Base-by-base conservation (phyloP, 2,797 vertebrate species). In the Myotis pilosus region DNA sequence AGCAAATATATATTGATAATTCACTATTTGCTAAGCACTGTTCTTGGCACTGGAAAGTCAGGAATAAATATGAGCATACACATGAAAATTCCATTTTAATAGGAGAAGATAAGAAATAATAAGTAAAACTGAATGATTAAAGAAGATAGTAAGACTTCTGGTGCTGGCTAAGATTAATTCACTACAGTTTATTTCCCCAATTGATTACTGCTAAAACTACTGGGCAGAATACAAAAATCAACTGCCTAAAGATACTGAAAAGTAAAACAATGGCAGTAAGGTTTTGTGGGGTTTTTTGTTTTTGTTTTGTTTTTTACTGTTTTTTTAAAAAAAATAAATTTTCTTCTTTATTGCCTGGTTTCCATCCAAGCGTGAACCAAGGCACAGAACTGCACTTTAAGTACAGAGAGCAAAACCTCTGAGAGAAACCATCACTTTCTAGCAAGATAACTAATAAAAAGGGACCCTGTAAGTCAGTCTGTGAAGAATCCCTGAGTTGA, bases 91-190 rank as follows among this genome's bases (percentile, higher is more conserved):
- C 10, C 8, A 83, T 60, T 92, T 90, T 80, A 75, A 87, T 36
- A 64, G 8, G 36, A 53, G 36, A 53, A 91, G 16, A 76, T 8
- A 86, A 47, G 91, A 83, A 74, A 51, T 72, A 89, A 79, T 4
- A 55, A 60, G 13, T 82, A 71, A 76, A 92, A 78, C 30, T 55
- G 28, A 84, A 57, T 64, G 33, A 91, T 69, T 89, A 57, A 96
- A 60, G 20, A 68, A 86, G 30, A 75, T 41, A 88, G 17, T 78
- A 53, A 89, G n/a, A 64, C 19, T 90, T 74, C 51, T 17, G 3
- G 15, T 84, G 11, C 47, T 92, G 60, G 44, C 55, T 88, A 64
- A 69, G 53, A 80, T 78, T 19, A 90, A 84, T 19, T 84, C 51
- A 71, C 25, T 49, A 38, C 4, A 79, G 13, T 60, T 55, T 89